Evolutionary conservation across 2,888 invertebrate genomes (phyloP).

Genomic region (Asteroscopus sphinx): DNA sequence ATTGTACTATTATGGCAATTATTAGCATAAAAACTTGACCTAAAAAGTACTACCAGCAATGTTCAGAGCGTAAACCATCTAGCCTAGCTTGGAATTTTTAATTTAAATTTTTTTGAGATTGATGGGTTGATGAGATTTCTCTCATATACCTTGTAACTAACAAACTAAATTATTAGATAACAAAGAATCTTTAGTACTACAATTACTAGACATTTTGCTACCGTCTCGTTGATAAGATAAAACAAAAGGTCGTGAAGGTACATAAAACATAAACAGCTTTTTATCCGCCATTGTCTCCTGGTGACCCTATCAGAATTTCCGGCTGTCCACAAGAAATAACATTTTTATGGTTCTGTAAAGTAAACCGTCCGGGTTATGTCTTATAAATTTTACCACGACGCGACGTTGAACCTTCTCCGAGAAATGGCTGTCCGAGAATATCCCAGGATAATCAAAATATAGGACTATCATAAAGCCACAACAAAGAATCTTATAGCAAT

Average conservation of each 20-base stretch:
- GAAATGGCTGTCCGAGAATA: conserved; percentile 36
- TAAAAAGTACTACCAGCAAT: no score
- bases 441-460: conserved; percentile 42
- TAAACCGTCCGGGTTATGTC: conserved; percentile 50
- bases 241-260: not conserved
- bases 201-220: not conserved
- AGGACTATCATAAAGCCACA: conserved; percentile 39
- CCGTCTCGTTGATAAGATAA: not conserved
- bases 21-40: no score
- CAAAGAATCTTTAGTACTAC: conserved; percentile 1
- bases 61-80: no score
- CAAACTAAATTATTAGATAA: not conserved
- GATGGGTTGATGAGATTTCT: no score
- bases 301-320: conserved; percentile 50
- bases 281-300: conserved; percentile 12
- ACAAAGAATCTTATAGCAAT: conserved; percentile 26
- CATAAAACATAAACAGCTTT: conserved; percentile 28
- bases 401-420: conserved; percentile 26
- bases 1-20: no score
- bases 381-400: conserved; percentile 53
- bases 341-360: conserved; percentile 58
- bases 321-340: conserved; percentile 53
- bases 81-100: no score
- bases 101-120: no score
- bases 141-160: not conserved